Conservation (phyloP, 2,113 vertebrate species). For the Collichthys lucidus region DNA sequence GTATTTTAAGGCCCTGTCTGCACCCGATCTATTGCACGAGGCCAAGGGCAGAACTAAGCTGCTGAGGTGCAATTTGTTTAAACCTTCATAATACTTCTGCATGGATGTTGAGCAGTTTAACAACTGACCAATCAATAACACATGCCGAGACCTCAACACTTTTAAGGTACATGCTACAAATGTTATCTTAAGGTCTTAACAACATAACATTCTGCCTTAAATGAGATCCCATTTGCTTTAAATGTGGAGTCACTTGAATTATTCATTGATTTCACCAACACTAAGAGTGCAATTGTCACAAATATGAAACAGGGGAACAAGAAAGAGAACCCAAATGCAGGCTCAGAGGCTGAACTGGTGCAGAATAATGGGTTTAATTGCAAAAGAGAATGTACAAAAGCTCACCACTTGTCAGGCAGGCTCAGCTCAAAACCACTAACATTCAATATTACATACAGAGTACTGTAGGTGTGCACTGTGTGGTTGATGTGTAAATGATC, state of each 20-base stretch:
- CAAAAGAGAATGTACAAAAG: no score
- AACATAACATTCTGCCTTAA: not conserved
- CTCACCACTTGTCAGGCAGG: no score
- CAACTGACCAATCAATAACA: not conserved
- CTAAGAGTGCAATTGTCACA: no score
- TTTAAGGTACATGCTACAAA: no score
- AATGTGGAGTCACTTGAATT: not conserved
- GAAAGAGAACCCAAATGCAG: no score
- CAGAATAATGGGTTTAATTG: no score
- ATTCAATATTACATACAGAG: no score
- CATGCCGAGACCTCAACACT: not conserved
- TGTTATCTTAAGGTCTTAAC: not conserved
- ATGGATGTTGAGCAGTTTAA: not conserved
- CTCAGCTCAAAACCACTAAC: no score
- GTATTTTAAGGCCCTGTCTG: constrained; percentile 10
- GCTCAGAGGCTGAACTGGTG: no score
- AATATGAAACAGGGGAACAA: no score
- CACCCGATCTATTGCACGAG: not conserved
- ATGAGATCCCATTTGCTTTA: not conserved
- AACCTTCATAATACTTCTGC: constrained; percentile 4
- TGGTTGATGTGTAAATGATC: no score
- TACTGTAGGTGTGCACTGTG: no score
- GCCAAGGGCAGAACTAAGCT: not conserved
- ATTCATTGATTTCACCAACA: not conserved
- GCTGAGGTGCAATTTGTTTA: constrained; percentile 4